Conservation (phyloP, 2,797 vertebrate genomes). For the Gastrophryne carolinensis region DNA sequence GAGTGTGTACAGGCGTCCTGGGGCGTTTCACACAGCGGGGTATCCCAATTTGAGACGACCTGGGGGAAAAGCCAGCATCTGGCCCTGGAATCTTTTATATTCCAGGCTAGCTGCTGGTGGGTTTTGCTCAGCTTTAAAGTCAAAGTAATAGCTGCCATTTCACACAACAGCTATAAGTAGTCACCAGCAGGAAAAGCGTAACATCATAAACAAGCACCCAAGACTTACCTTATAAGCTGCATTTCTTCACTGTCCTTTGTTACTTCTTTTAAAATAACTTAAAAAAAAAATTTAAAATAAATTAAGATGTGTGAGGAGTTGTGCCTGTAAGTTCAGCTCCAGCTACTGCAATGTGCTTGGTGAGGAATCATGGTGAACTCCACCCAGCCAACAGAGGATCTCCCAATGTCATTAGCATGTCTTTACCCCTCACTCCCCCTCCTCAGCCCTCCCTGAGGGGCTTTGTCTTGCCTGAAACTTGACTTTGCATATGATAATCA, state of each 20-base stretch:
- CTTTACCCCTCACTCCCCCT: neutral
- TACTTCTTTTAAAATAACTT: neutral
- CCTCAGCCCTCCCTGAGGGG: neutral
- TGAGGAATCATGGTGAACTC: neutral
- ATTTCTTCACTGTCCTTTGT: neutral
- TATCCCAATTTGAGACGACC: no score
- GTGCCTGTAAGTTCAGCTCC: neutral
- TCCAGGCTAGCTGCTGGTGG: no score
- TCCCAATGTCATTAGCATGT: neutral
- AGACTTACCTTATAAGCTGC: constrained; percentile 5
- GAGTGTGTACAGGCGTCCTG: no score
- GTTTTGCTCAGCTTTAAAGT: no score
- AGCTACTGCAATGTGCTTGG: neutral
- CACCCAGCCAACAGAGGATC: neutral
- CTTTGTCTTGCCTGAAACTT: neutral
- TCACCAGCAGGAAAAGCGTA: no score
- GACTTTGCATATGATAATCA: neutral
- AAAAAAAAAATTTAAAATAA: no score
- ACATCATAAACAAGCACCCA: no score
- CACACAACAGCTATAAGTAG: no score
- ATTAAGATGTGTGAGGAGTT: neutral
- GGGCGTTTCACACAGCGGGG: no score
- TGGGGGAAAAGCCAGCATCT: no score
- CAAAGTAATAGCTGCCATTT: no score
- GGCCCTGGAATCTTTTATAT: no score